Conservation (phyloP, 2,113 vertebrate species). For the Menura novaehollandiae region DNA sequence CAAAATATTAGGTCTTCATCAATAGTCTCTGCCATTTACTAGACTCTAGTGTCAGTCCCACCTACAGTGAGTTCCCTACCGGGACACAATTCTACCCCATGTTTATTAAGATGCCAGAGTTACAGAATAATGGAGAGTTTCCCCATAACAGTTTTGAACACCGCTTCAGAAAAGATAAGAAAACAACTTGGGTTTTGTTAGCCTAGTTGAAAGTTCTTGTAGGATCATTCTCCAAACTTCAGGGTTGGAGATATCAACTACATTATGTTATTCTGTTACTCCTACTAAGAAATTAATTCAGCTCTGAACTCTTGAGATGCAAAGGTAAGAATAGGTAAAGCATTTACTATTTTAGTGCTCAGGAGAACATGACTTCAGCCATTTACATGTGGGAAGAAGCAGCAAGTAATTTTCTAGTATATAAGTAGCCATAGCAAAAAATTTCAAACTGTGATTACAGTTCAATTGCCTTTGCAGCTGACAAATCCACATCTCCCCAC, state of each 20-base stretch:
- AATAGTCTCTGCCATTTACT: not conserved
- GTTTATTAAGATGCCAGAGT: not conserved
- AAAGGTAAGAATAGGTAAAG: not conserved
- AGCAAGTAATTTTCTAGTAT: not conserved
- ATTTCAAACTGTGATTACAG: not conserved
- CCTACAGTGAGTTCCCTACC: not conserved
- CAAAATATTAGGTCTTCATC: not conserved
- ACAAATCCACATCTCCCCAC: not conserved
- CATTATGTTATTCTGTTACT: not conserved
- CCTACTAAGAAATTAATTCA: not conserved
- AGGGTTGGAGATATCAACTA: not conserved
- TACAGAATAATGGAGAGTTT: not conserved
- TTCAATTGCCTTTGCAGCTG: not conserved
- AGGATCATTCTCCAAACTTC: not conserved
- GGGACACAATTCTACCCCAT: fast-evolving
- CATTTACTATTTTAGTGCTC: not conserved
- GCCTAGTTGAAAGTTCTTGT: not conserved
- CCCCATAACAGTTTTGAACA: not conserved
- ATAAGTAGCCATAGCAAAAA: not conserved
- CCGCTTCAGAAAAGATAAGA: not conserved
- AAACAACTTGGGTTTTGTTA: not conserved
- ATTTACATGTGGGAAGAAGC: not conserved
- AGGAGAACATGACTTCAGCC: not conserved
- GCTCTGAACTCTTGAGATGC: fast-evolving
- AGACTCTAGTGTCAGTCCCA: not conserved